Evolutionary conservation across 1,140 invertebrate genomes (phyloP), one percentile per base, ranked within the genome.

Genomic region (Octopus bimaculoides): DNA sequence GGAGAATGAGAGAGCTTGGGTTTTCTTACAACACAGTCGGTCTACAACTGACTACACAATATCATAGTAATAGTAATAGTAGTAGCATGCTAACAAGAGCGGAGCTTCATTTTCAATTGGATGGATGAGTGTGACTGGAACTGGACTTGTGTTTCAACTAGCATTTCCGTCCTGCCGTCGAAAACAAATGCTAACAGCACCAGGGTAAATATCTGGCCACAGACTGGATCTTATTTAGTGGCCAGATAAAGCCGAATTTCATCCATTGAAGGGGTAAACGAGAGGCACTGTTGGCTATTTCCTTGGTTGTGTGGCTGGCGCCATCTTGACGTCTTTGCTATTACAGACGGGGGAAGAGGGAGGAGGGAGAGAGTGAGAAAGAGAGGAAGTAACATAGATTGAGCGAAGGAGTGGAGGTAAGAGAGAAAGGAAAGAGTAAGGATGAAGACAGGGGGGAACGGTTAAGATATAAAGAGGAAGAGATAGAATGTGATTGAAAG

Each of bases 271-370:
- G 66, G 66, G 66, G 17, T n/a, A 61, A 41, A 41, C 17, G 17
- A 71, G 66, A n/a, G 26, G 66, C 66, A 71, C 66, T 71, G 66
- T 20, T 71, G 7, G 66, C 66, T 71, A 71, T 20, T 71, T 71
- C 56, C 56, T 61, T 61, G 9, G 9, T 17, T 61, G 56, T 9
- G 9, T 61, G 56, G 56, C 56, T n/a, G 66, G 17, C 66, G 66
- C 66, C 66, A 71, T 71, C 17, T 71, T 71, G 66, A 71, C 66
- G 14, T 71, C 66, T 71, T 71, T 20, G 26, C 66, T 71, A 12
- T 71, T 14, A 71, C 66, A n/a, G 26, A 20, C 17, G 66, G 26
- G 66, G 66, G 66, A 71, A 20, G 66, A 20, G 66, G 7, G 66
- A 71, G 66, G 8, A 71, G 66, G 66, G 26, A 20, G 66, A 71